Conservation (phyloP, 2,888 invertebrate genomes). For the Pristionchus japonicus region DNA sequence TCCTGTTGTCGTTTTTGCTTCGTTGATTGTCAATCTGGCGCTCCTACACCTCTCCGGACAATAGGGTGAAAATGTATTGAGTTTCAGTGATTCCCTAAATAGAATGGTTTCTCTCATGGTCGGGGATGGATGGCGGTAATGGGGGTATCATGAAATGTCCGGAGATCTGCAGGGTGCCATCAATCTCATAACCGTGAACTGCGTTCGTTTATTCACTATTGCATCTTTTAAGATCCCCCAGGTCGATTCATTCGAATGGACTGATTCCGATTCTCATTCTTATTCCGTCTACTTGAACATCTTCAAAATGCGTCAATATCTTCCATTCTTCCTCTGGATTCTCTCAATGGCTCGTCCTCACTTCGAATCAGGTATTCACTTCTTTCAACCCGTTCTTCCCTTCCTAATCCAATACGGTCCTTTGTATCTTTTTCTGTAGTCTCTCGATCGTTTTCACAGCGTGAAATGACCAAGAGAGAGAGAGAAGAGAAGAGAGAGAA, state of each 20-base stretch:
- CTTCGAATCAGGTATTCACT: background rate
- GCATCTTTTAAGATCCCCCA: too few species aligned
- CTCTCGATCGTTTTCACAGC: slow-evolving; percentile 39
- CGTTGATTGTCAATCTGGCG: background rate
- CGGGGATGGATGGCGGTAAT: too few species aligned
- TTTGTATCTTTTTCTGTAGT: background rate
- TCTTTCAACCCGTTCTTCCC: background rate
- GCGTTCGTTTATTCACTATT: too few species aligned
- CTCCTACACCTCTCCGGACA: too few species aligned
- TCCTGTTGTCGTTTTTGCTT: background rate
- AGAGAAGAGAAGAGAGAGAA: too few species aligned
- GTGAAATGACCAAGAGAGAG: background rate
- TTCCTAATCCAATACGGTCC: slow-evolving; percentile 28
- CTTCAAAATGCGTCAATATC: background rate
- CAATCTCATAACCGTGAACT: too few species aligned
- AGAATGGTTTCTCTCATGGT: too few species aligned
- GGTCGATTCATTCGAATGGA: background rate
- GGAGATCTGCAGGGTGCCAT: too few species aligned
- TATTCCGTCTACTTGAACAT: background rate
- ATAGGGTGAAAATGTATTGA: too few species aligned
- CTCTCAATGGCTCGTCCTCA: background rate
- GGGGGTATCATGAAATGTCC: too few species aligned
- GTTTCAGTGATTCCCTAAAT: too few species aligned
- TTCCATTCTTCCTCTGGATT: background rate
- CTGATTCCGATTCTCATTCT: background rate